These are phyloP conservation scores for Oostethus manadensis DNA, from an alignment of 2,113 vertebrate species.

Conservation along the genomic window DNA sequence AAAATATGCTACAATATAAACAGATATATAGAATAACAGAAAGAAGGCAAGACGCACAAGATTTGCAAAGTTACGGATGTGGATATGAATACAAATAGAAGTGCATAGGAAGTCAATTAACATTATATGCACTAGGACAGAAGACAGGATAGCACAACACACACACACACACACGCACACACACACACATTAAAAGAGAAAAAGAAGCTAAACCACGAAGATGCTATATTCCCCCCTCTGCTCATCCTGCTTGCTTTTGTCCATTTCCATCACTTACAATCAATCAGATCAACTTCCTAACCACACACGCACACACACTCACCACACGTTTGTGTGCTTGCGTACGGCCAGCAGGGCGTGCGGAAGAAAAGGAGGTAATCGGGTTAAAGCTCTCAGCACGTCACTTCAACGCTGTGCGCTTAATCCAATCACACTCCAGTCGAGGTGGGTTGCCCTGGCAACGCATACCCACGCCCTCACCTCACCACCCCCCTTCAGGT, in stretches of 20 bases:
- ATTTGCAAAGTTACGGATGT: too few species aligned
- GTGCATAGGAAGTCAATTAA: too few species aligned
- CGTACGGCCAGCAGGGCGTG: not conserved
- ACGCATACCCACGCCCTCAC: constrained; percentile 33
- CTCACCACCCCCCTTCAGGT: not conserved
- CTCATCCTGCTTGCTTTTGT: constrained; percentile 34
- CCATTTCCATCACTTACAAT: constrained; percentile 35
- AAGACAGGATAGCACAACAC: too few species aligned
- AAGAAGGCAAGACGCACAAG: too few species aligned
- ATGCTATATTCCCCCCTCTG: not conserved
- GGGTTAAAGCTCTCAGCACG: constrained; percentile 48
- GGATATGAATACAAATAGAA: too few species aligned
- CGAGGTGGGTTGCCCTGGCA: constrained; percentile 49
- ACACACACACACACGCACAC: not conserved
- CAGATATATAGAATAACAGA: too few species aligned
- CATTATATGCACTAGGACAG: too few species aligned
- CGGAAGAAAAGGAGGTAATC: constrained; percentile 33
- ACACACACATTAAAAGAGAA: not conserved
- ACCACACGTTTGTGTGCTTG: constrained; percentile 5
- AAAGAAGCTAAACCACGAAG: not conserved
- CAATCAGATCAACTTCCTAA: constrained; percentile 31
- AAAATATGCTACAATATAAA: too few species aligned
- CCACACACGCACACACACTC: constrained; percentile 4
- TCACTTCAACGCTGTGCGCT: constrained; percentile 23
- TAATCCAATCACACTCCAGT: constrained; percentile 52